These are phyloP conservation scores for Notoglanidium macrostoma DNA, from an alignment of 2,797 vertebrate genomes.

Conservation along the genomic window DNA sequence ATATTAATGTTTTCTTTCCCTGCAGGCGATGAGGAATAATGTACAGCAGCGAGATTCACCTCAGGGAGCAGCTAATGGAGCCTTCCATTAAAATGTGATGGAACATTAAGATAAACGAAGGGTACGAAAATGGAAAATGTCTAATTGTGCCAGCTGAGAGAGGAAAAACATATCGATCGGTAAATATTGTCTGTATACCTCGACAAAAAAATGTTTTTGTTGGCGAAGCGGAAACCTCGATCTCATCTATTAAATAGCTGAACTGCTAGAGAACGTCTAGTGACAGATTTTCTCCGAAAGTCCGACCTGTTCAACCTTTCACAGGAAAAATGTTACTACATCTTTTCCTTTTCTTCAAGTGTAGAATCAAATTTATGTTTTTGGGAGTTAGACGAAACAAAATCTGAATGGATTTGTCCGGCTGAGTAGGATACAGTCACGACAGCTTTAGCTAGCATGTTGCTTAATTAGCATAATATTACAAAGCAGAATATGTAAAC, in stretches of 20 bases:
- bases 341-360: too few relatives aligned
- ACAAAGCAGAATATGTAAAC: too few relatives aligned
- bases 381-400: neutral
- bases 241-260: neutral
- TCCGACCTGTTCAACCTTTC: neutral
- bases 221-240: neutral
- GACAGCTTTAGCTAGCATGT: neutral
- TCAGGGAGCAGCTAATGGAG: neutral
- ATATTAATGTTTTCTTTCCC: neutral
- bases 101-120: constrained; percentile 1
- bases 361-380: neutral
- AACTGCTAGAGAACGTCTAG: neutral
- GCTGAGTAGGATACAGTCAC: too few relatives aligned
- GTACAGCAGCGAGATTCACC: neutral
- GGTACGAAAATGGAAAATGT: neutral
- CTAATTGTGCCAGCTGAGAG: neutral
- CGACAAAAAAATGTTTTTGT: neutral
- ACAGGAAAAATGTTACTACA: neutral
- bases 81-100: neutral
- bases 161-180: neutral
- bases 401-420: too few relatives aligned
- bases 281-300: neutral
- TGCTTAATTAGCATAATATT: neutral
- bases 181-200: neutral
- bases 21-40: neutral